A percentile compares a stretch with the other conserved stretches of the same genome.
Conservation (phyloP, 1,140 invertebrate species). For the Drosophila pallidifrons region DNA sequence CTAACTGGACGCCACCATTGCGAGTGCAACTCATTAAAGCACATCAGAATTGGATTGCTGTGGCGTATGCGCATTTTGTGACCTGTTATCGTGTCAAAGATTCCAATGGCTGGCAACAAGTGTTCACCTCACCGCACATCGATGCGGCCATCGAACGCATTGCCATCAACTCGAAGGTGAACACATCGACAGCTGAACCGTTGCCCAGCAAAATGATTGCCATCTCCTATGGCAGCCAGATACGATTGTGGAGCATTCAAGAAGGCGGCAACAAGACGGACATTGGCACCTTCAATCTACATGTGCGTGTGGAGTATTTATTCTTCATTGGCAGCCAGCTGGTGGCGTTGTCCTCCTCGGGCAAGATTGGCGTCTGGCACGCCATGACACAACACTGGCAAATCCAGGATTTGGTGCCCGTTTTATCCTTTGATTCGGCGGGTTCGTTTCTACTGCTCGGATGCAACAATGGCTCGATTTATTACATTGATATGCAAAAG, state of each 20-base stretch:
- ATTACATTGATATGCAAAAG: constrained; percentile 99
- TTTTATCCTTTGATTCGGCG: constrained; percentile 97
- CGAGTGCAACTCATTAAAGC: constrained; percentile 97
- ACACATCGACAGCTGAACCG: constrained; percentile 84
- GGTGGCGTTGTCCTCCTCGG: constrained; percentile 95
- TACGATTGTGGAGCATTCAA: constrained; percentile 95
- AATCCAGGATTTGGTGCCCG: constrained; percentile 97
- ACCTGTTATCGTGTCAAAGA: constrained; percentile 98
- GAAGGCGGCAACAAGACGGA: constrained; percentile 92
- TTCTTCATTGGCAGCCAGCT: constrained; percentile 99
- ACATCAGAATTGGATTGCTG: constrained; percentile 99
- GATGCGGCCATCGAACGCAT: constrained; percentile 95
- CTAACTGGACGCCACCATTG: constrained; percentile 92
- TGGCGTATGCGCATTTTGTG: constrained; percentile 98
- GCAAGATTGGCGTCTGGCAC: constrained; percentile 99
- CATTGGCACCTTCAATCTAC: constrained; percentile 96
- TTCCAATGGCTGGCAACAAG: constrained; percentile 97
- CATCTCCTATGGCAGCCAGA: constrained; percentile 93
- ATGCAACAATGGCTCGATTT: constrained; percentile 98
- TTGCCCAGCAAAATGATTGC: constrained; percentile 93
- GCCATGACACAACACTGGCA: constrained; percentile 99
- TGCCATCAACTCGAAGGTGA: constrained; percentile 97
- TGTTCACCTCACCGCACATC: constrained; percentile 96
- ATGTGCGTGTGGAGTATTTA: constrained; percentile 96
- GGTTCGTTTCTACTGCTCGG: constrained; percentile 97